A percentile compares a stretch with the other conserved stretches of the same genome.
phyloP scores from a whole-genome alignment of 2,797 vertebrate species.

The Echeneis naucrates region DNA sequence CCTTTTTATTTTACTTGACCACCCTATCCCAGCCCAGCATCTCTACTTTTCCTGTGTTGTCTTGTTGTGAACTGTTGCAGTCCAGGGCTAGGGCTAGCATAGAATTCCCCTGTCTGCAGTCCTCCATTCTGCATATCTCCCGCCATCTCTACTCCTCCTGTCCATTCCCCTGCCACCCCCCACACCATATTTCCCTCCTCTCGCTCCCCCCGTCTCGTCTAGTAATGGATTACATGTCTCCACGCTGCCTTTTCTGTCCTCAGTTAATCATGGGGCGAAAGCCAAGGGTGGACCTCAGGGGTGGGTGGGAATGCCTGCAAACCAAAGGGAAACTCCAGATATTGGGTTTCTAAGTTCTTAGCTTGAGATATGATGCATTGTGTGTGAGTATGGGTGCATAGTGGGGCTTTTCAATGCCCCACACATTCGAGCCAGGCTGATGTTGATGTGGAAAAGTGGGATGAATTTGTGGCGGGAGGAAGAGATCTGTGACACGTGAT shows the following conservation, averaged over 20 bases:
- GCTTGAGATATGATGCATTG: slow-evolving; percentile 73
- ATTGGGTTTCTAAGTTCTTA: slow-evolving; percentile 72
- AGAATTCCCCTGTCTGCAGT: slow-evolving; percentile 46
- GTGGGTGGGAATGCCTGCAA: slow-evolving; percentile 64
- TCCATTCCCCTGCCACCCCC: slow-evolving; percentile 39
- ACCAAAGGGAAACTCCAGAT: slow-evolving; percentile 69
- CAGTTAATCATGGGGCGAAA: slow-evolving; percentile 73
- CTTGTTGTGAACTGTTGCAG: slow-evolving; percentile 39
- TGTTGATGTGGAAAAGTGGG: slow-evolving; percentile 47
- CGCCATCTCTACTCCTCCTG: slow-evolving; percentile 40
- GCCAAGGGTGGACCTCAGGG: slow-evolving; percentile 67
- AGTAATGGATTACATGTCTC: slow-evolving; percentile 76
- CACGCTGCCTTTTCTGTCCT: slow-evolving; percentile 73
- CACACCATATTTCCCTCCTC: slow-evolving; percentile 29
- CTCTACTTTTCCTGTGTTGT: slow-evolving; percentile 25
- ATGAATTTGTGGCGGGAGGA: slow-evolving; percentile 38
- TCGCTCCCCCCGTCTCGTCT: slow-evolving; percentile 39
- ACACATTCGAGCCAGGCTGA: slow-evolving; percentile 37
- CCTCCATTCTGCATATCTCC: slow-evolving; percentile 48
- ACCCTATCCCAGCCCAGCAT: slow-evolving; percentile 5
- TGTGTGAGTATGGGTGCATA: slow-evolving; percentile 55
- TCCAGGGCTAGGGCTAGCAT: no score
- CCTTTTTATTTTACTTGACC: slow-evolving; percentile 28
- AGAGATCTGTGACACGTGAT: slow-evolving; percentile 41
- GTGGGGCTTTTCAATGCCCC: slow-evolving; percentile 59